These are phyloP conservation scores for Mustela nigripes DNA, from an alignment of 2,113 vertebrate genomes.

Conservation along the genomic window DNA sequence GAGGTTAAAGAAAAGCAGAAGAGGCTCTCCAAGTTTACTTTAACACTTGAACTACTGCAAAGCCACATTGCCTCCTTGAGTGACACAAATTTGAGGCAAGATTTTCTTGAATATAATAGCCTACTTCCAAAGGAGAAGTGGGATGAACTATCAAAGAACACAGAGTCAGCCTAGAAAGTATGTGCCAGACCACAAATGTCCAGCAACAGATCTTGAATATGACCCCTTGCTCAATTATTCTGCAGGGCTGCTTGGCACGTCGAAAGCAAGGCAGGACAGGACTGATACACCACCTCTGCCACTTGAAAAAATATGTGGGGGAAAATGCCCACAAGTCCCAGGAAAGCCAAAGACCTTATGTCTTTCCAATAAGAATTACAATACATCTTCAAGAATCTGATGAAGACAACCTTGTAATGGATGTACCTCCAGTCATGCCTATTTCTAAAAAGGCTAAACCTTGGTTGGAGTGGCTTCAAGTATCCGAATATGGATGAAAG, in stretches of 20 bases:
- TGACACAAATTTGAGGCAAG: neutral
- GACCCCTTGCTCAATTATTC: slow-evolving; percentile 90
- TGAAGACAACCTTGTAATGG: slow-evolving; percentile 88
- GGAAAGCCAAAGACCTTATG: slow-evolving; percentile 29
- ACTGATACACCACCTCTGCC: neutral
- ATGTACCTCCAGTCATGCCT: slow-evolving; percentile 77
- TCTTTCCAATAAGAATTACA: slow-evolving; percentile 61
- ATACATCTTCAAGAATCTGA: slow-evolving; percentile 83
- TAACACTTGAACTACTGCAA: neutral
- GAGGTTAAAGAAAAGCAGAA: slow-evolving; percentile 88
- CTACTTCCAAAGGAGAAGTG: neutral
- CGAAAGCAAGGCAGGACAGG: neutral
- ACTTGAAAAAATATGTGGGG: neutral
- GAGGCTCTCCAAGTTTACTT: slow-evolving; percentile 83
- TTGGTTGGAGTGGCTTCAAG: neutral
- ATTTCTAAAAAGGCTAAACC: slow-evolving; percentile 71
- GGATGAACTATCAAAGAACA: neutral
- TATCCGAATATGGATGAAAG: neutral
- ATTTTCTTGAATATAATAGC: neutral
- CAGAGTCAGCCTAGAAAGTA: slow-evolving; percentile 76
- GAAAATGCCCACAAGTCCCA: accelerated
- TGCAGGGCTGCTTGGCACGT: slow-evolving; percentile 74
- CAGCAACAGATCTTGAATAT: slow-evolving; percentile 88
- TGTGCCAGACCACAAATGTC: slow-evolving; percentile 85
- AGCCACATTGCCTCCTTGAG: neutral